Conservation (phyloP, 2,888 invertebrate species). For the Cryptosula pallasiana region DNA sequence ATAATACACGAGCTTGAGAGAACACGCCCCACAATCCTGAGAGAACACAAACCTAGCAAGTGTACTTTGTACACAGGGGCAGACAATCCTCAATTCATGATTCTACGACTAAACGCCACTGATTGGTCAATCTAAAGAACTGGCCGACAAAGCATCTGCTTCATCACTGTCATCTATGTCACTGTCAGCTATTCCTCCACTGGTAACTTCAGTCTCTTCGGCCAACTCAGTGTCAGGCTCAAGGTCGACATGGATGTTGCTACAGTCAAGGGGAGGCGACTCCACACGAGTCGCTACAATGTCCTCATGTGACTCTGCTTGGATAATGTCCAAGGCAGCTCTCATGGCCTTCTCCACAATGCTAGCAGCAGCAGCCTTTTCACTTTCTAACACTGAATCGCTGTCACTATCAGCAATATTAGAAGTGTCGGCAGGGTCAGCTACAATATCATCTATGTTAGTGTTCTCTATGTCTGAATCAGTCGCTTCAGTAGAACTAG, state of each 20-base stretch:
- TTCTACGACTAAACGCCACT: no score
- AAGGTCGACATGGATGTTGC: neutral
- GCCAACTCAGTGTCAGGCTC: neutral
- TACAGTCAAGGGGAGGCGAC: neutral
- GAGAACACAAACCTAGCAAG: neutral
- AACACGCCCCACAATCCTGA: neutral
- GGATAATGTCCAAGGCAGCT: neutral
- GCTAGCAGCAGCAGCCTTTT: neutral
- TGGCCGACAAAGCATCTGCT: constrained; percentile 5
- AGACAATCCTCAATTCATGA: no score
- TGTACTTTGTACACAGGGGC: neutral
- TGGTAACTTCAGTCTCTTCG: neutral
- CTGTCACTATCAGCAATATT: no score
- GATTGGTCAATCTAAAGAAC: constrained; percentile 5
- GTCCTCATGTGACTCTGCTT: neutral
- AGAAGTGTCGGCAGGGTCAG: neutral
- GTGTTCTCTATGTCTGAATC: neutral
- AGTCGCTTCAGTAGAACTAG: neutral
- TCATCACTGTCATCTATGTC: constrained; percentile 18
- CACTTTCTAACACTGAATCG: neutral
- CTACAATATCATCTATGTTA: neutral
- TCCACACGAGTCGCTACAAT: neutral
- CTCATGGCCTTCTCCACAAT: neutral
- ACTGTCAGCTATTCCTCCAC: neutral
- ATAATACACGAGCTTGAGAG: neutral